Percentiles rank a stretch among this genome's conserved stretches.
Conservation (phyloP, 2,113 vertebrate species). For the Micromys minutus region DNA sequence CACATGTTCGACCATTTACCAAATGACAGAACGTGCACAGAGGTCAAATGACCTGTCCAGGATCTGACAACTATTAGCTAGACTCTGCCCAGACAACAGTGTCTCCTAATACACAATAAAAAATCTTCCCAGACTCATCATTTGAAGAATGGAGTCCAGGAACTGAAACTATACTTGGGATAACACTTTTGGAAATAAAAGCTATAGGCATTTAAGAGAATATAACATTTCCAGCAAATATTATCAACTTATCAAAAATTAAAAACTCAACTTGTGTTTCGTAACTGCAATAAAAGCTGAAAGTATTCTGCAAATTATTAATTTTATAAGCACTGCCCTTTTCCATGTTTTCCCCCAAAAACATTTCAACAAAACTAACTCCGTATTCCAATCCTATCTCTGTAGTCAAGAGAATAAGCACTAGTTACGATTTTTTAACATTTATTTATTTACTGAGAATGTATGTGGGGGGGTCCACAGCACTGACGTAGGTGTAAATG, state of each 20-base stretch:
- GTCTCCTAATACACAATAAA: not conserved
- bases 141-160: not conserved
- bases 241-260: slow-evolving; percentile 19
- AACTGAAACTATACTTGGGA: not conserved
- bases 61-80: not conserved
- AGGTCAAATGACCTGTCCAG: slow-evolving; percentile 15
- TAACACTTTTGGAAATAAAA: not conserved
- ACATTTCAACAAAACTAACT: slow-evolving; percentile 15
- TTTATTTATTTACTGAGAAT: not conserved
- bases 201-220: slow-evolving; percentile 30
- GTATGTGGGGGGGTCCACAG: no score
- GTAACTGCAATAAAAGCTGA: slow-evolving; percentile 29
- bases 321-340: slow-evolving; percentile 37
- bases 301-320: slow-evolving; percentile 35
- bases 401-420: slow-evolving; percentile 27
- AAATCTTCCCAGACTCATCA: slow-evolving; percentile 46
- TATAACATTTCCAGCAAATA: slow-evolving; percentile 42
- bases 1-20: slow-evolving; percentile 42
- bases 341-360: not conserved
- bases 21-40: slow-evolving; percentile 32
- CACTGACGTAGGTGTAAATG: not conserved
- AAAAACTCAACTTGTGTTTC: slow-evolving; percentile 38
- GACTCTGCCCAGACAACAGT: slow-evolving; percentile 7
- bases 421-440: not conserved
- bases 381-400: slow-evolving; percentile 6